Evolutionary conservation across 2,113 vertebrate genomes (phyloP), one percentile per base, ranked within the genome.

Genomic region (Nyctibius bracteatus): DNA sequence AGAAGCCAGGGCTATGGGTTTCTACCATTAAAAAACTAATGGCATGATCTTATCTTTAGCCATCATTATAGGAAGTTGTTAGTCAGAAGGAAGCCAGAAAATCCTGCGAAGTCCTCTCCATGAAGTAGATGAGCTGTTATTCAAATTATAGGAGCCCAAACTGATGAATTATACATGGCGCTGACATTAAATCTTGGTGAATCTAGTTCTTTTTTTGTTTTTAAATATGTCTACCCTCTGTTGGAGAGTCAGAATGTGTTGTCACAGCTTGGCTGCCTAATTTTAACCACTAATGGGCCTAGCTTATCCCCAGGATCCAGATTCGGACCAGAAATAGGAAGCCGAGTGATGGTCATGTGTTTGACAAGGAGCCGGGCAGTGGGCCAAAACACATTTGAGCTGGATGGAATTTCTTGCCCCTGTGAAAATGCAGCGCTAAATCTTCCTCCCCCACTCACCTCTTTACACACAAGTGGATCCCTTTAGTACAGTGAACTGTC

Each of bases 321-420:
- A 97, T 98, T 97, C 81, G 43, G 92, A 97, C 97, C 98, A 98
- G 98, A 99, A 99, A 99, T 99, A 99, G 98, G 98, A 97, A 97
- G 96, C 95, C 96, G 93, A 98, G 97, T 96, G 97, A 98, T 96
- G 93, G 98, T 98, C 98, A 98, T 98, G 94, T 98, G 98, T 97
- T 98, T 96, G 97, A 98, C 95, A 94, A 98, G 98, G 98, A 98
- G 98, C 97, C 44, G 87, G 98, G 98, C 98, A 95, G 87, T 3
- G 2, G 74, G 98, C 97, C 98, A 98, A 98, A 97, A 98, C 98
- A 98, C 98, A 98, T 98, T 98, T 98, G 98, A 98, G 98, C 97
- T 91, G 97, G 97, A 95, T 98, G 98, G 98, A 98, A 98, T 98
- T 99, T 98, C 98, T 98, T 98, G 97, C 97, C 98, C 96, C 97